Evolutionary conservation across 1,140 invertebrate species (phyloP).

Genomic region (Pemphigus obesinymphae): DNA sequence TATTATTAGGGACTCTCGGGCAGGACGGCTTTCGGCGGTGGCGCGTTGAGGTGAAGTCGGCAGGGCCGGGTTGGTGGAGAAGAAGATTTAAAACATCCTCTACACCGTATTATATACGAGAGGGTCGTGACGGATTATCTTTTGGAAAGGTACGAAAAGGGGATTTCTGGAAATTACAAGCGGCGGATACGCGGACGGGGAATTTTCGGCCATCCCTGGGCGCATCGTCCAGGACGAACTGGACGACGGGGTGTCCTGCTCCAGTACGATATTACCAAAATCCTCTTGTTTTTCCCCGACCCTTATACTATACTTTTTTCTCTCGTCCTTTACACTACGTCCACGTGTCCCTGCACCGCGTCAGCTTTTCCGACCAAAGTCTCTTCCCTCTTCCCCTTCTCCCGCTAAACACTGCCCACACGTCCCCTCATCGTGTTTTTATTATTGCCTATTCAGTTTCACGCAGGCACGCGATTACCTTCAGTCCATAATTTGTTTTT

Average conservation of each 20-base stretch:
- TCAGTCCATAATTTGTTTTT: constrained; percentile 8
- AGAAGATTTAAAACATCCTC: constrained; percentile 39
- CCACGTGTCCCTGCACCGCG: neutral
- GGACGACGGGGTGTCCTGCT: neutral
- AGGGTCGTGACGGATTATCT: constrained; percentile 42
- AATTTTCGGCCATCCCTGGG: constrained; percentile 32
- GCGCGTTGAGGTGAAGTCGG: neutral
- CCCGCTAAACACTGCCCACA: neutral
- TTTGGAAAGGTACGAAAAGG: constrained; percentile 36
- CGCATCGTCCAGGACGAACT: neutral
- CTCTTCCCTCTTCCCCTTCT: neutral
- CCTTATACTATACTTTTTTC: constrained; percentile 12
- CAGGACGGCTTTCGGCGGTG: neutral
- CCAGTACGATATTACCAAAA: constrained; percentile 21
- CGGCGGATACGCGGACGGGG: neutral
- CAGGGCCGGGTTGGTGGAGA: neutral
- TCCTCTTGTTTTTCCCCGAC: constrained; percentile 32
- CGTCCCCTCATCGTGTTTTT: neutral
- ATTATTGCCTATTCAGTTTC: constrained; percentile 33
- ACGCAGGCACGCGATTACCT: constrained; percentile 21
- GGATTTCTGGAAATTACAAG: constrained; percentile 35
- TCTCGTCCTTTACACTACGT: too few species aligned
- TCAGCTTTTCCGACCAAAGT: too few species aligned
- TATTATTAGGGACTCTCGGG: neutral
- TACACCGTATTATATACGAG: constrained; percentile 4